A percentile compares a stretch with the other conserved stretches of the same genome.
Conservation (phyloP, 2,113 vertebrate genomes). For the Furnarius figulus region DNA sequence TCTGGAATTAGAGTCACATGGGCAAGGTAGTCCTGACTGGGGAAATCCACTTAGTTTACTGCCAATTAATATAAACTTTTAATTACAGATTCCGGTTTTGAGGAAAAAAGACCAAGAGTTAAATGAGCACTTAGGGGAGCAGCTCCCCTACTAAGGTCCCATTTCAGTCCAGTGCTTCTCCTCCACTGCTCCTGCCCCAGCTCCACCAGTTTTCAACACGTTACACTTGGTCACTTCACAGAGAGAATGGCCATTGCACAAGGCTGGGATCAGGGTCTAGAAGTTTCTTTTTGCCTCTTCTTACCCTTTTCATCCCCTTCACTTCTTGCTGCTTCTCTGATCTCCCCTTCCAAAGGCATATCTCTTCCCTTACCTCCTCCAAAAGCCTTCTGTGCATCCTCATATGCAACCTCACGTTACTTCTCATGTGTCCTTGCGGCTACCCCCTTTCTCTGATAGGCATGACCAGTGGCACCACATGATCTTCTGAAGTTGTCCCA, state of each 20-base stretch:
- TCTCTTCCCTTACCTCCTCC: not conserved
- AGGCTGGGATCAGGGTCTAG: too few relatives aligned
- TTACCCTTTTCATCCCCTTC: not conserved
- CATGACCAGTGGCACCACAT: not conserved
- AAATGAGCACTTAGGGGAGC: not conserved
- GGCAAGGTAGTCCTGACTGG: not conserved
- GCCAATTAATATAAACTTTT: not conserved
- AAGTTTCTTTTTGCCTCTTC: not conserved
- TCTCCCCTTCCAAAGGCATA: not conserved
- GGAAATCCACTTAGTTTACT: not conserved
- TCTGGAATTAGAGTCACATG: not conserved
- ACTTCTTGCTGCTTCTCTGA: not conserved
- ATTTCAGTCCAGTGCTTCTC: not conserved
- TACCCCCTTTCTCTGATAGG: not conserved
- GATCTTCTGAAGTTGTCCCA: not conserved
- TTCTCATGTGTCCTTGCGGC: not conserved
- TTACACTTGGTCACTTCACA: fast-evolving
- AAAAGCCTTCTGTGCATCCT: not conserved
- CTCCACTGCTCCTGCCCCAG: not conserved
- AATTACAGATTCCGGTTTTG: not conserved
- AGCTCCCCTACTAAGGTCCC: not conserved
- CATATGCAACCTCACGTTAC: not conserved
- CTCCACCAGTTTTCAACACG: not conserved
- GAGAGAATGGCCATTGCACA: fast-evolving
- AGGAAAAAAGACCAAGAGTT: not conserved